Conservation (phyloP, 2,888 invertebrate genomes). For the Sinohyriopsis cumingii region DNA sequence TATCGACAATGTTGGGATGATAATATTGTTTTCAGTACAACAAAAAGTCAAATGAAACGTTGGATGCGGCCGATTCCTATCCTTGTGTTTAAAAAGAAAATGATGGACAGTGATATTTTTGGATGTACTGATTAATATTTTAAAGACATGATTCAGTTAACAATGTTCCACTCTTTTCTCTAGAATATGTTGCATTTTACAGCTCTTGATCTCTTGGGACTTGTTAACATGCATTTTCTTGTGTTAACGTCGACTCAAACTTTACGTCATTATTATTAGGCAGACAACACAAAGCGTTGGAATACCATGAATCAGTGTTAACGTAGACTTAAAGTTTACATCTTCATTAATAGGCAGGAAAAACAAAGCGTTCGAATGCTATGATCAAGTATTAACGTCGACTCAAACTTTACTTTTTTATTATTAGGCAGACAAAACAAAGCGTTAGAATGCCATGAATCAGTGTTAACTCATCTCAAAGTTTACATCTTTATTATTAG, state of each 20-base stretch:
- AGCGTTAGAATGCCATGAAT: conserved; percentile 17
- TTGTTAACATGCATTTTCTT: too few species aligned
- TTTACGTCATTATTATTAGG: too few species aligned
- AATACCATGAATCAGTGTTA: conserved; percentile 21
- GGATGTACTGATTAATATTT: background rate
- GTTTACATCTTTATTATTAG: conserved; percentile 9
- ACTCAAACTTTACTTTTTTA: background rate
- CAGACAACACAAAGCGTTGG: conserved; percentile 12
- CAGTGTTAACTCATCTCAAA: conserved; percentile 16
- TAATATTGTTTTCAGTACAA: too few species aligned
- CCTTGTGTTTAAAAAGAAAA: background rate
- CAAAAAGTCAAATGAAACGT: too few species aligned
- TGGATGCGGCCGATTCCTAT: too few species aligned
- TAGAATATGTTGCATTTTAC: too few species aligned
- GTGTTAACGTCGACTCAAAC: too few species aligned
- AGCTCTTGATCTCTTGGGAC: too few species aligned
- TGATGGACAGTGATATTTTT: background rate
- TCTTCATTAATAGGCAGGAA: background rate
- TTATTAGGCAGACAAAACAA: conserved; percentile 23
- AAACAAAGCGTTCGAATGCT: conserved; percentile 14
- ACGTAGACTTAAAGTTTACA: too few species aligned
- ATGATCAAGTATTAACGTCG: conserved; percentile 19
- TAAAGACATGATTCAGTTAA: too few species aligned
- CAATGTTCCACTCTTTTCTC: too few species aligned
- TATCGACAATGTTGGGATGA: too few species aligned